Evolutionary conservation across 2,888 invertebrate genomes (phyloP).

Genomic region (Yponomeuta cagnagella): DNA sequence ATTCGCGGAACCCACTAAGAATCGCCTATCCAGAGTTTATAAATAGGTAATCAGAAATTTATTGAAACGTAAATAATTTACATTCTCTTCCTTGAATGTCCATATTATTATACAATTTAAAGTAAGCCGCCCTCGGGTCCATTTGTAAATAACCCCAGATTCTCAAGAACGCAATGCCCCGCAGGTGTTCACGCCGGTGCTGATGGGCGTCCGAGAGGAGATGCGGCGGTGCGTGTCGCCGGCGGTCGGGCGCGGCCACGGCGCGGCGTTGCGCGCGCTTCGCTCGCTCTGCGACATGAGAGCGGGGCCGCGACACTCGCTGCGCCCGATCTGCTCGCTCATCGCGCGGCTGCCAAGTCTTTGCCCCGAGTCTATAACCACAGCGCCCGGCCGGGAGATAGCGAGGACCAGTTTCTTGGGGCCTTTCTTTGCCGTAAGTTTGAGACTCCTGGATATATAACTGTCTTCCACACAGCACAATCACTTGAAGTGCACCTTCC

Average conservation of each 20-base stretch:
- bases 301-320: constrained; percentile 77
- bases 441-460: background rate
- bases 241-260: constrained; percentile 80
- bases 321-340: constrained; percentile 81
- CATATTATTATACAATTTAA: no score
- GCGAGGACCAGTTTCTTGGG: constrained; percentile 90
- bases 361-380: constrained; percentile 84
- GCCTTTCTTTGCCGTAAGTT: constrained; percentile 87
- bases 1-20: no score
- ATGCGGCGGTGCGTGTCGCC: constrained; percentile 83
- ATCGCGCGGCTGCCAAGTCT: constrained; percentile 66
- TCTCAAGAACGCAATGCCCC: no score
- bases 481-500: background rate
- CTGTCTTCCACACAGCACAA: no score
- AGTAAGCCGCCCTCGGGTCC: no score
- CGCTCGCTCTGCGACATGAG: constrained; percentile 89
- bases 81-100: no score
- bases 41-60: no score
- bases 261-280: constrained; percentile 82
- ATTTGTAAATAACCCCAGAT: no score
- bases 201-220: constrained; percentile 65
- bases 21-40: no score
- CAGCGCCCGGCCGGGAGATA: constrained; percentile 89
- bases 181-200: constrained; percentile 61
- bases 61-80: no score